A percentile compares a stretch with the other conserved stretches of the same genome.
Conservation (phyloP, 2,888 invertebrate genomes). For the Leptinotarsa rubiginosa region DNA sequence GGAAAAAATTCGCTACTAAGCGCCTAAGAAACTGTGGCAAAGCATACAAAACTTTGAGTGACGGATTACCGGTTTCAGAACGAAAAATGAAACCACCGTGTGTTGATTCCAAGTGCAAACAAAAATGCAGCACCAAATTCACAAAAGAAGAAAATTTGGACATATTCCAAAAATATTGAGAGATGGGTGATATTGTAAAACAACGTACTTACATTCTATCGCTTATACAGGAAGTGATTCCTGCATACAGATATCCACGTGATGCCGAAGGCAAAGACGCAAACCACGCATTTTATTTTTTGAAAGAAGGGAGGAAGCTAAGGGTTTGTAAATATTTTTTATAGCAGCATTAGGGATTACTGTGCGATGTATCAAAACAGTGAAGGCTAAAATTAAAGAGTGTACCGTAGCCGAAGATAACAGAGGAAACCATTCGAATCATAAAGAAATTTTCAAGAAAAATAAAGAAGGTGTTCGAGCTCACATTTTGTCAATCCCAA, state of each 20-base stretch:
- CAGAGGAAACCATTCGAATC: conserved; percentile 34
- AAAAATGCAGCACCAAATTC: conserved; percentile 32
- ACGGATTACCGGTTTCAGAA: conserved; percentile 22
- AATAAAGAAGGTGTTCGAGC: conserved; percentile 32
- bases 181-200: conserved; percentile 22
- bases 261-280: no score
- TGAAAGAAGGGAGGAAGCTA: not conserved
- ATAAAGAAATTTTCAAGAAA: conserved; percentile 28
- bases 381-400: conserved; percentile 26
- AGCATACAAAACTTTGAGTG: conserved; percentile 26
- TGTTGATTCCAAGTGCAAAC: conserved; percentile 27
- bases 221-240: conserved; percentile 30
- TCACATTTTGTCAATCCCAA: conserved; percentile 35
- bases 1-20: conserved; percentile 13
- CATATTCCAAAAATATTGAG: conserved; percentile 34
- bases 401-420: conserved; percentile 32
- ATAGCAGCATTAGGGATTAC: conserved; percentile 29
- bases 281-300: no score
- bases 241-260: conserved; percentile 10
- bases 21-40: conserved; percentile 27
- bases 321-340: conserved; percentile 34
- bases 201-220: conserved; percentile 28
- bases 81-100: conserved; percentile 28
- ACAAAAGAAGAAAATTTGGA: conserved; percentile 32
- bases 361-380: conserved; percentile 30